Base-by-base conservation (phyloP, 2,888 invertebrate genomes). In the Nomada goodeniana region DNA sequence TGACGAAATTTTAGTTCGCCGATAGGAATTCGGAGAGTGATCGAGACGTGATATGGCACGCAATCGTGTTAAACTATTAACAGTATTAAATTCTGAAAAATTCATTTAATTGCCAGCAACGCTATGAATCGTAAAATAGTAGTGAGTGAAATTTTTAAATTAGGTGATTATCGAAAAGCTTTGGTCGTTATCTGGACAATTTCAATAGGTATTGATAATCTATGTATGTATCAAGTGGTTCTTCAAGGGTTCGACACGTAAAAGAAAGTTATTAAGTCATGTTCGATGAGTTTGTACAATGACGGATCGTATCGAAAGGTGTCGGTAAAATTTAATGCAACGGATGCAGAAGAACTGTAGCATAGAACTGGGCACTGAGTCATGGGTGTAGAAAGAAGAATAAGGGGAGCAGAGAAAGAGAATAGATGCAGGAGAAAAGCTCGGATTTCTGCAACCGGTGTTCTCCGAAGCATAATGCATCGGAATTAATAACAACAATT, bases 361-460 rank as follows among this genome's bases (percentile, higher is more conserved):
- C n/a, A n/a, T n/a, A n/a, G n/a, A n/a, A n/a, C 47, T 13, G 11
- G 1, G 71, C 67, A 36, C 36, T 36, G 69, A 85, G 57, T 81
- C 71, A 84, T 47, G 64, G 29, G 7, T 50, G 63, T 57, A 61
- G 53, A 61, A 57, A 70, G 74, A 67, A 23, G 57, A 68, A 72
- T 68, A 61, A 75, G 70, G 44, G 20, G 18, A n/a, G 15, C 20
- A 55, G 53, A 50, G 42, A 59, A 60, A 74, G 42, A 73, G 75
- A 71, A 75, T 77, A 82, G 60, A 81, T 80, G 26, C 72, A 70
- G 42, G 53, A 77, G 69, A 55, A 82, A 77, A 85, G 88, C 91
- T 91, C 89, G 84, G 76, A 87, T 91, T 91, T 90, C 88, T 81
- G 78, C 81, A 83, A 82, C 84, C 84, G 86, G 80, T 87, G 79